Base-by-base conservation (phyloP, 2,113 vertebrate genomes). In the Tricholaema leucomelas region DNA sequence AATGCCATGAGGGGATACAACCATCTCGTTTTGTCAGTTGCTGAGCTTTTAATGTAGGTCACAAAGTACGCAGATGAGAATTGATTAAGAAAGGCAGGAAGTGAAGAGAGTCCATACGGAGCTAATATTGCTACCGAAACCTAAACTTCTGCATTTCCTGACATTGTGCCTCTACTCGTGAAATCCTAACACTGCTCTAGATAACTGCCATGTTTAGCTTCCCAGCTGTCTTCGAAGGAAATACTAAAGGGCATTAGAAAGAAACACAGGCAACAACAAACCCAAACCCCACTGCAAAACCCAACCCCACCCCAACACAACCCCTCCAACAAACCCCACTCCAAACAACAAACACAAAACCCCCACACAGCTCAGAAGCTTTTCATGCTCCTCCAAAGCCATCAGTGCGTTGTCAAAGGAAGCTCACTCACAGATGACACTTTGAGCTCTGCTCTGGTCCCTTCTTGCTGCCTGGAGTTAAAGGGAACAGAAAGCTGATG, bases 101-200 rank as follows among this genome's bases (percentile, higher is more conserved):
- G 88, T 63, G 61, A 86, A 83, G 93, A 76, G 66, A 90, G 88
- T 88, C 86, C 81, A 94, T 91, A 95, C 21, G 63, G 69, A 82
- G 83, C 81, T 89, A 91, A 81, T 92, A 95, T 85, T 95, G 77
- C 77, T 93, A 84, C 40, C 1, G 38, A 91, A 94, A 94, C 85
- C 77, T 94, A 96, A 90, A 94, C 93, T 93, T 90, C 74, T 91
- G 80, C 77, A 90, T 92, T 95, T 94, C 93, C 95, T 93, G 77
- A 71, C 74, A 92, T 88, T 95, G 88, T 95, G 55, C 81, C 63
- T 88, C 81, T 13, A 75, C 86, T 88, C 74, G 81, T 55, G 78
- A 94, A 95, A 92, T 69, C 21, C 5, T 90, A 86, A 88, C 27
- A 77, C 19, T 91, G 40, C 63, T 55, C 74, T 78, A 70, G 66